Evolutionary conservation across 2,888 invertebrate genomes (phyloP), one percentile per base, ranked within the genome.

Genomic region (Sinhomidia bicolor): DNA sequence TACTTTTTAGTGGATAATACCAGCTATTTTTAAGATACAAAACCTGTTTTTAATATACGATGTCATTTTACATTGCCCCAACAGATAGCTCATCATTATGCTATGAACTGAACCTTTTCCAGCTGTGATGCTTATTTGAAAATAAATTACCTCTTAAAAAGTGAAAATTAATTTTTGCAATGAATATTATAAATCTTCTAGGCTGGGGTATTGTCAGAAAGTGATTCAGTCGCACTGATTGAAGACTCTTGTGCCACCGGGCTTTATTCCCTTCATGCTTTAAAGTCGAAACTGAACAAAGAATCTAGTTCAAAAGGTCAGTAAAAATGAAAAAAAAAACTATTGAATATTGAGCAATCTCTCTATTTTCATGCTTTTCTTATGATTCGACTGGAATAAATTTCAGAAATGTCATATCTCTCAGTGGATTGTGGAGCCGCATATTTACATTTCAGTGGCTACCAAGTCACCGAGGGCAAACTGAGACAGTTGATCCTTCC

Each of bases 171-270:
- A 17, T 17, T 54, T 1, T 9, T 57, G 1, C 20, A 57, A 57
- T 1, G 23, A 57, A 23, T 57, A 47, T 47, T 5, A 47, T 6
- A 14, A 47, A 9, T 60, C 76, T 82, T 83, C 1, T 47, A 91
- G 91, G 86, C 86, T 81, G 90, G 91, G 20, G 60, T 91, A 10
- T 85, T 91, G 14, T 71, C 76, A 17, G 85, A 90, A 29, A 78
- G 85, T 14, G 92, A 92, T 85, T 90, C 88, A 36, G 54, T 92
- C 3, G 90, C 90, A 20, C 78, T 92, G 10, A 90, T 92, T 71
- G 92, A 92, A 87, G 92, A 92, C 88, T 88, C 91, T 9, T 88
- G 89, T 85, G 92, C 92, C 65, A 89, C 90, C 14, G 90, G 91
- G 32, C 80, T 91, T 47, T 91, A 89, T 85, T 88, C 90, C 41